phyloP scores from a whole-genome alignment of 2,888 invertebrate genomes.

The Liodrosophila aerea region DNA sequence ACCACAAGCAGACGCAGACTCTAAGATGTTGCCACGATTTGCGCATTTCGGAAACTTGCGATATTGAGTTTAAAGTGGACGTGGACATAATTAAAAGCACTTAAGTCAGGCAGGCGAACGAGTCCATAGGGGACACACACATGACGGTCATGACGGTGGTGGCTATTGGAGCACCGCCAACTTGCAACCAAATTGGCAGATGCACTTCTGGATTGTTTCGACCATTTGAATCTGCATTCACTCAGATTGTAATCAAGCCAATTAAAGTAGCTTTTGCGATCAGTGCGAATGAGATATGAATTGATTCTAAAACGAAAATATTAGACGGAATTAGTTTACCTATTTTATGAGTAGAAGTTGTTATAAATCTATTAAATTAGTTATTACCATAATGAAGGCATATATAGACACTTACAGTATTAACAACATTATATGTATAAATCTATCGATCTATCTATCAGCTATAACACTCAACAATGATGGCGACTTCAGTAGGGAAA shows the following conservation, averaged over 20 bases:
- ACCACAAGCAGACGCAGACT: slow-evolving; percentile 2
- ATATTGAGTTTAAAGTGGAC: slow-evolving; percentile 72
- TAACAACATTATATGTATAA: too few species aligned
- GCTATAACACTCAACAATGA: slow-evolving; percentile 73
- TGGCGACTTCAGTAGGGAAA: slow-evolving; percentile 48
- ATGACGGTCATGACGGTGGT: background rate
- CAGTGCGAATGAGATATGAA: slow-evolving; percentile 10
- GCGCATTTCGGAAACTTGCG: slow-evolving; percentile 67
- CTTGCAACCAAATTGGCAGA: slow-evolving; percentile 48
- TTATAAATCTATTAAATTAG: slow-evolving; percentile 75
- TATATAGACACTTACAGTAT: slow-evolving; percentile 40
- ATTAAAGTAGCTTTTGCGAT: slow-evolving; percentile 30
- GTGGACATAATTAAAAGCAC: slow-evolving; percentile 78
- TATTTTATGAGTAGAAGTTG: slow-evolving; percentile 9
- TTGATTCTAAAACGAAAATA: slow-evolving; percentile 9
- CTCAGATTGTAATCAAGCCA: slow-evolving; percentile 38
- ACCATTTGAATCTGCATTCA: slow-evolving; percentile 29
- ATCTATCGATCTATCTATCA: slow-evolving; percentile 40
- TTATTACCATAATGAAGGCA: slow-evolving; percentile 55
- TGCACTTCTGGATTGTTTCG: slow-evolving; percentile 37
- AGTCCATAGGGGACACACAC: background rate
- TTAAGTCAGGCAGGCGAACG: slow-evolving; percentile 51
- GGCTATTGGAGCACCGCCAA: slow-evolving; percentile 53
- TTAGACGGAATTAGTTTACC: too few species aligned
- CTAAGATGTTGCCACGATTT: slow-evolving; percentile 49